Conservation (phyloP, 2,888 invertebrate species). For the Melanostoma scalare region DNA sequence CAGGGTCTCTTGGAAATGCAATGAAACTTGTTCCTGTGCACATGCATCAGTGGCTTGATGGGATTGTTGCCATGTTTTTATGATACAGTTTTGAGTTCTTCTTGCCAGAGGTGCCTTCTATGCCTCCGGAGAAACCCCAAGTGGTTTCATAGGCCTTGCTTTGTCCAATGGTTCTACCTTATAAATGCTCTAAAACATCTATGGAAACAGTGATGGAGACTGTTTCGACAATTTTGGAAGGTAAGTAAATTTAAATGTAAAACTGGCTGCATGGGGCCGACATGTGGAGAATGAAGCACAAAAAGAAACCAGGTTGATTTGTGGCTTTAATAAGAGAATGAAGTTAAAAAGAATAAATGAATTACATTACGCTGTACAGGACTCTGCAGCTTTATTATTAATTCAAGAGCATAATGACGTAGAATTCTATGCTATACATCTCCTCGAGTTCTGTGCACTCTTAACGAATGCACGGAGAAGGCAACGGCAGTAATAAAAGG, state of each 20-base stretch:
- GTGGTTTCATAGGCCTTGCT: constrained; percentile 32
- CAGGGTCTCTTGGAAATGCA: neutral
- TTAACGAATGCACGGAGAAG: too few relatives aligned
- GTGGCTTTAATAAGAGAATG: constrained; percentile 35
- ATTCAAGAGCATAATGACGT: constrained; percentile 22
- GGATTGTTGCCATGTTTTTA: constrained; percentile 3
- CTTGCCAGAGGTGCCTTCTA: neutral
- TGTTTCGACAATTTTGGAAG: neutral
- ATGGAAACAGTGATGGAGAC: constrained; percentile 25
- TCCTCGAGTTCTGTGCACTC: too few relatives aligned
- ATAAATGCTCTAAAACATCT: too few relatives aligned
- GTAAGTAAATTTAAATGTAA: constrained; percentile 4
- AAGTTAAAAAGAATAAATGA: constrained; percentile 34
- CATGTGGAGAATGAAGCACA: neutral
- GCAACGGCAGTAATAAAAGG: too few relatives aligned
- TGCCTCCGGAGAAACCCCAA: constrained; percentile 36
- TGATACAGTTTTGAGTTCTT: constrained; percentile 7
- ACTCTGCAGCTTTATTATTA: constrained; percentile 46
- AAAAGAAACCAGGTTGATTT: constrained; percentile 31
- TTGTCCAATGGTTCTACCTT: neutral
- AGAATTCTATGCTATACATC: neutral
- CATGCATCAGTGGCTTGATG: constrained; percentile 50
- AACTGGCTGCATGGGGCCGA: neutral
- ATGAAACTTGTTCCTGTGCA: constrained; percentile 46
- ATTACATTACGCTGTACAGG: constrained; percentile 5